Evolutionary conservation across 2,888 invertebrate genomes (phyloP).

Genomic region (Archaeoteleia sp.): DNA sequence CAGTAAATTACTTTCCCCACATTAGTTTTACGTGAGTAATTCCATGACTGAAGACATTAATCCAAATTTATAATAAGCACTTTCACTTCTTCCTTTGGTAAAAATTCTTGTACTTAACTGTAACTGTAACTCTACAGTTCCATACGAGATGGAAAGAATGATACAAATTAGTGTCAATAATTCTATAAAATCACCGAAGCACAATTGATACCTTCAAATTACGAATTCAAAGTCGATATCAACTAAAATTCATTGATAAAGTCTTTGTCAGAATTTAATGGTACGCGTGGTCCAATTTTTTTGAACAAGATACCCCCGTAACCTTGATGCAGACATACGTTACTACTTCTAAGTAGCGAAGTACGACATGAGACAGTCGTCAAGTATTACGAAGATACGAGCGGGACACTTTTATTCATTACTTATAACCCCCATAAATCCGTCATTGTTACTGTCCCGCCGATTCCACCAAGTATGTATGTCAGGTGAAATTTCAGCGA

Average conservation of each 20-base stretch:
- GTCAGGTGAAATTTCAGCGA: conserved; percentile 27
- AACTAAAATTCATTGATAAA: too few species aligned
- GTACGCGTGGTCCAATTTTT: too few species aligned
- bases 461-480: conserved; percentile 25
- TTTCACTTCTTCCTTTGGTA: conserved; percentile 26
- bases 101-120: conserved; percentile 8
- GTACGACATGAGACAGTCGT: conserved; percentile 24
- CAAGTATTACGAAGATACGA: conserved; percentile 33
- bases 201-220: too few species aligned
- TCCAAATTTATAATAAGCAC: conserved; percentile 35
- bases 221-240: too few species aligned
- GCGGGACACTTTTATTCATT: conserved; percentile 30
- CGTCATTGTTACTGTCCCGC: conserved; percentile 38
- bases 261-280: too few species aligned
- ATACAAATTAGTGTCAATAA: too few species aligned
- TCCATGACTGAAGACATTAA: conserved; percentile 24
- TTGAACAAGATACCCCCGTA: conserved; percentile 3
- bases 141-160: too few species aligned
- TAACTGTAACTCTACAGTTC: conserved; percentile 1
- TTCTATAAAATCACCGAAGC: too few species aligned
- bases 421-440: conserved; percentile 42
- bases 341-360: conserved; percentile 14
- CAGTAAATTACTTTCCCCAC: conserved; percentile 34
- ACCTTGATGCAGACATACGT: conserved; percentile 15
- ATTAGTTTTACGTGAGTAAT: conserved; percentile 17